Evolutionary conservation across 2,113 vertebrate species (phyloP).

Genomic region (Pseudorectes ferrugineus): DNA sequence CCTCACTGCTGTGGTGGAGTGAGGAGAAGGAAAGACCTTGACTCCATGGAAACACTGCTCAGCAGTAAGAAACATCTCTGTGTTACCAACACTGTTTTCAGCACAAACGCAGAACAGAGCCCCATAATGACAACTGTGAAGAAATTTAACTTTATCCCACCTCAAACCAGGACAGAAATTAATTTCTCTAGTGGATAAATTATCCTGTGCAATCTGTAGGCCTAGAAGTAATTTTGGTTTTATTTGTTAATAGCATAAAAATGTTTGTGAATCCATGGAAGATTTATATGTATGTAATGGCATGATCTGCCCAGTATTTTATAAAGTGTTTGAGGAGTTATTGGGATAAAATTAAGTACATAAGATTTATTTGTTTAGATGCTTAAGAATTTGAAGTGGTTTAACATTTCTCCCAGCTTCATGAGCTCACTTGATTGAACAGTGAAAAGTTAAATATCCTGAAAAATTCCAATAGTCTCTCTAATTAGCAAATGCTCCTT

Average conservation of each 20-base stretch:
- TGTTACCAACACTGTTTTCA: background rate
- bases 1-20: background rate
- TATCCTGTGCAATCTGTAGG: background rate
- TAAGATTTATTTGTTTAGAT: conserved; percentile 20
- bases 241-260: background rate
- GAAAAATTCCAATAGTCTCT: conserved; percentile 32
- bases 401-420: background rate
- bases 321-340: background rate
- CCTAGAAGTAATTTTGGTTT: background rate
- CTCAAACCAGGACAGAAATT: background rate
- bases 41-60: background rate
- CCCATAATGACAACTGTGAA: background rate
- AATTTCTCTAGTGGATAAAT: background rate
- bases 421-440: background rate
- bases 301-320: background rate
- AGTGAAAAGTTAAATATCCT: background rate
- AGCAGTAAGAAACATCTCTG: background rate
- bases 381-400: background rate
- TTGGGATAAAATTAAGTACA: background rate
- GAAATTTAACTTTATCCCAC: background rate
- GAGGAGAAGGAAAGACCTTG: background rate
- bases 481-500: conserved; percentile 52
- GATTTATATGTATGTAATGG: background rate
- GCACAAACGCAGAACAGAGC: background rate
- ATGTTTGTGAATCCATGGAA: background rate